Percentiles rank a stretch among this genome's conserved stretches.
Evolutionary conservation across 2,113 vertebrate genomes (phyloP).

Genomic region (Puffinus mauretanicus): DNA sequence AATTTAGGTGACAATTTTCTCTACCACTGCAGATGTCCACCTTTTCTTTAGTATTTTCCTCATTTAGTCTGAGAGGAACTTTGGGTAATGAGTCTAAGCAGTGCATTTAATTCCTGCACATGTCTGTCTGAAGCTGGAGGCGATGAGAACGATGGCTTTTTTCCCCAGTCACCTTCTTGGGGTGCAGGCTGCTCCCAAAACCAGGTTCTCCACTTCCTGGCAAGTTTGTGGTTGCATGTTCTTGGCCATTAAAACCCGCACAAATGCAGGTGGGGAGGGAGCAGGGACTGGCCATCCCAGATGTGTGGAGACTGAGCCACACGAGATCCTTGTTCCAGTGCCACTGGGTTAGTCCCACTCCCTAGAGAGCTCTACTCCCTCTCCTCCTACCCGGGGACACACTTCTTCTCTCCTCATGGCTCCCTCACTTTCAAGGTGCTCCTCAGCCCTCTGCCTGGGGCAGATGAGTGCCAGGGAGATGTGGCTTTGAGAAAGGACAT

Average conservation of each 20-base stretch:
- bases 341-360: accelerated
- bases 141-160: background rate
- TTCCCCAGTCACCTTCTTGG: background rate
- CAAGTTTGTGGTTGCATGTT: background rate
- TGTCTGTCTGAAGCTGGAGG: background rate
- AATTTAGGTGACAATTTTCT: background rate
- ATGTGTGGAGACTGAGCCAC: background rate
- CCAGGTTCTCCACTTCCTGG: accelerated
- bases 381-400: background rate
- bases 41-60: background rate
- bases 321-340: background rate
- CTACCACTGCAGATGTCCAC: background rate
- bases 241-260: background rate
- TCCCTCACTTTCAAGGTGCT: background rate
- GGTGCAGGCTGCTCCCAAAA: background rate
- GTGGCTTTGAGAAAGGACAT: background rate
- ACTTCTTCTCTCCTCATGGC: background rate
- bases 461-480: accelerated
- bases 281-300: background rate
- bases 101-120: accelerated
- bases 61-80: background rate
- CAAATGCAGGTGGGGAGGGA: background rate
- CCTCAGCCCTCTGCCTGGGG: background rate
- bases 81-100: background rate
- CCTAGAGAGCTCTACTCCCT: background rate